A percentile compares a stretch with the other conserved stretches of the same genome.
Evolutionary conservation across 2,888 invertebrate species (phyloP).

Genomic region (Cerceris ruficornis): DNA sequence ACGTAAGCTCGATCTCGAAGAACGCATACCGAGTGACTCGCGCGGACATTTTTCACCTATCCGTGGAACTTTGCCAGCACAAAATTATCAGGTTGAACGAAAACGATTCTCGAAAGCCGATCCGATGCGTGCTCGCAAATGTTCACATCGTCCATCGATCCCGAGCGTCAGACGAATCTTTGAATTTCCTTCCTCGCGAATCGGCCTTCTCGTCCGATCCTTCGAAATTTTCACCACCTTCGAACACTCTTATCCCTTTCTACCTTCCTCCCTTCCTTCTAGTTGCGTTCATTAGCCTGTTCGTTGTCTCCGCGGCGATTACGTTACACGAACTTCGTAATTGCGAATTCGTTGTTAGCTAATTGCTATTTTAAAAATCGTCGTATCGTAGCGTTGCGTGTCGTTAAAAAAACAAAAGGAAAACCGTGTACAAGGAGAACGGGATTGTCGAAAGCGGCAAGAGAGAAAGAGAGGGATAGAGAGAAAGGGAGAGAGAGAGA

Average conservation of each 20-base stretch:
- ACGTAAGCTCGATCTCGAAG: slow-evolving; percentile 13
- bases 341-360: slow-evolving; percentile 17
- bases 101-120: slow-evolving; percentile 33
- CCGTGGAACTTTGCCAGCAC: not conserved
- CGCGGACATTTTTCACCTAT: not conserved
- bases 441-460: slow-evolving; percentile 3
- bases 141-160: slow-evolving; percentile 40
- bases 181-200: slow-evolving; percentile 25
- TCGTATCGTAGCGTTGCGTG: slow-evolving; percentile 25
- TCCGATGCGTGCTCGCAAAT: slow-evolving; percentile 54
- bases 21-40: slow-evolving; percentile 1
- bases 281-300: slow-evolving; percentile 23
- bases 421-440: slow-evolving; percentile 24
- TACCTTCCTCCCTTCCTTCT: slow-evolving; percentile 21
- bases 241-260: not conserved
- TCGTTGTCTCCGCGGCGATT: slow-evolving; percentile 6
- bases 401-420: not conserved
- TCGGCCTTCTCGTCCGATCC: slow-evolving; percentile 17
- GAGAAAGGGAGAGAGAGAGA: not conserved
- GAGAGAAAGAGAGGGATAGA: not conserved
- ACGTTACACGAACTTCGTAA: slow-evolving; percentile 25
- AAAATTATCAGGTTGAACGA: not conserved
- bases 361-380: slow-evolving; percentile 30
- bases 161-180: slow-evolving; percentile 26
- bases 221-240: slow-evolving; percentile 14